Evolutionary conservation across 1,140 invertebrate species (phyloP).

Genomic region (Argopecten irradians): DNA sequence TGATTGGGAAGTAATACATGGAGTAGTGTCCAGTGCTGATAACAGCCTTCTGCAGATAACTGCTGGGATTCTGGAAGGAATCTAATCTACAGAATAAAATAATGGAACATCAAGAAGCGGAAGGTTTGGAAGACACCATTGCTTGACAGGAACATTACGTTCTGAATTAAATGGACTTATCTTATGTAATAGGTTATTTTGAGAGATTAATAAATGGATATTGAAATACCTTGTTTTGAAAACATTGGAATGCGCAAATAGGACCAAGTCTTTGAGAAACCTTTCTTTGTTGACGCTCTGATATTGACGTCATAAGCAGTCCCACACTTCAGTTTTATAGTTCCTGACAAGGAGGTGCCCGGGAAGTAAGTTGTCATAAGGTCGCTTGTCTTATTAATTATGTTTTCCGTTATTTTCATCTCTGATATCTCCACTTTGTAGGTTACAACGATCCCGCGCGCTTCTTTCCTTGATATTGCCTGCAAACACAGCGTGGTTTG

Average conservation of each 20-base stretch:
- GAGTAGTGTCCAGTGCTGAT: no score
- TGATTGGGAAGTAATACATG: no score
- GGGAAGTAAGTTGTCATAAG: not conserved
- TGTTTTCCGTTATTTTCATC: not conserved
- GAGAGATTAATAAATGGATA: no score
- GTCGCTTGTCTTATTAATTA: not conserved
- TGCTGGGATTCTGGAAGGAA: no score
- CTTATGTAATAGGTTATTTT: no score
- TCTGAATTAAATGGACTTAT: no score
- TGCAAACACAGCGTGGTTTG: not conserved
- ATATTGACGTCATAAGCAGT: not conserved
- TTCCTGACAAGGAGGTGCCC: not conserved
- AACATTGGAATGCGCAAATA: not conserved
- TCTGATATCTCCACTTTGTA: not conserved
- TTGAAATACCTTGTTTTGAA: not conserved
- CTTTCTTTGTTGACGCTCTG: not conserved
- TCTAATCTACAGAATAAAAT: no score
- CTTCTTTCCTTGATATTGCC: not conserved
- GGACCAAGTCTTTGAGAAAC: not conserved
- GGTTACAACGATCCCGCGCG: not conserved
- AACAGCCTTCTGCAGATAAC: no score
- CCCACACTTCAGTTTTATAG: not conserved
- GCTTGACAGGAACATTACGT: no score
- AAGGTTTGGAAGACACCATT: no score
- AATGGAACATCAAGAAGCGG: no score